These are phyloP conservation scores for Lamellibrachia luymesi DNA, from an alignment of 1,140 invertebrate genomes.

Conservation along the genomic window DNA sequence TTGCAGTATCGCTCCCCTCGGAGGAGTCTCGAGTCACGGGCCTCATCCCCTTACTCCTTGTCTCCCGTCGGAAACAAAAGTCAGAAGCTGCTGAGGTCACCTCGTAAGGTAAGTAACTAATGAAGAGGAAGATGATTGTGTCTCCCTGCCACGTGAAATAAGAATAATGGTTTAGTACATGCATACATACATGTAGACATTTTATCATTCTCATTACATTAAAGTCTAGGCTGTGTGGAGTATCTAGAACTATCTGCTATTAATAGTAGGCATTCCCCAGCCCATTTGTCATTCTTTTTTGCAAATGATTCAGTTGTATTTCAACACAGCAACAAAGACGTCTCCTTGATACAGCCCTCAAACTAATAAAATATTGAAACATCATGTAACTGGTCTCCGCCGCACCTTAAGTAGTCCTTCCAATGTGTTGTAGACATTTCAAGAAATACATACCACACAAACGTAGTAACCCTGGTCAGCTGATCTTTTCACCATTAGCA, in stretches of 20 bases:
- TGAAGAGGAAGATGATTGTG: background rate
- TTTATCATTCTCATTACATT: no score
- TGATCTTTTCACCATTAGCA: no score
- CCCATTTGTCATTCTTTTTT: no score
- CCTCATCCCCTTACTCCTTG: conserved; percentile 80
- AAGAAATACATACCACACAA: no score
- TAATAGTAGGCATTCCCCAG: no score
- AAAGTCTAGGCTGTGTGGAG: no score
- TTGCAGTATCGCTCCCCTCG: conserved; percentile 63
- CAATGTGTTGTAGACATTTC: background rate
- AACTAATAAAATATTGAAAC: no score
- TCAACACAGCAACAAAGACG: no score
- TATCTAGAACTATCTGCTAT: no score
- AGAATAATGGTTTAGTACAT: background rate
- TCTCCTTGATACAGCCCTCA: no score
- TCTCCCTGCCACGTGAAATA: background rate
- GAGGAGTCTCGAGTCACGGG: conserved; percentile 63
- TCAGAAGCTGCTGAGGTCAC: conserved; percentile 88
- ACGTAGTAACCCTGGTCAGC: no score
- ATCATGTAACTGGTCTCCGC: background rate
- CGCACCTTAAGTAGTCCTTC: background rate
- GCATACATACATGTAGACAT: background rate
- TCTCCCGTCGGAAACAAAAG: conserved; percentile 92
- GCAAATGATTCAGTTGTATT: no score
- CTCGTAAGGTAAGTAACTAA: conserved; percentile 72